Base-by-base conservation (phyloP, 2,888 invertebrate species). In the Drosophila falleni region DNA sequence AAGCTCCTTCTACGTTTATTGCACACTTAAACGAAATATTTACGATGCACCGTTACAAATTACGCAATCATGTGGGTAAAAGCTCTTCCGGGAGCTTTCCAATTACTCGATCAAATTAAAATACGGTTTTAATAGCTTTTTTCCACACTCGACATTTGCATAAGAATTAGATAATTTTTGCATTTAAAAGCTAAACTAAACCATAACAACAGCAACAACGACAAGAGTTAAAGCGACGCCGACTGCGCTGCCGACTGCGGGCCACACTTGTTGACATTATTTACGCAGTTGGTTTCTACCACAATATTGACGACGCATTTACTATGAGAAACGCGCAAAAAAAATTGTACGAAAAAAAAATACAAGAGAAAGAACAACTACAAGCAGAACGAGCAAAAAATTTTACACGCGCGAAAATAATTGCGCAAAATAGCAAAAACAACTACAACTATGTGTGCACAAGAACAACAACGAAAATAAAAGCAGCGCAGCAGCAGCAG, bases 281-380 rank as follows among this genome's bases (percentile, higher is more conserved):
- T 82, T 82, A 85, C 86, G 86, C 88, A 87, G 88, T 85, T 81
- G 86, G 65, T 60, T 70, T 67, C 62, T 50, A 41, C 31, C 39
- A 55, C 70, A 61, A 60, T 58, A 51, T 61, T 53, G 62, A 58
- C 73, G 67, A 62, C 62, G 62, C 67, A 60, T 77, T 76, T 71
- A 61, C 35, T 67, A 39, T 35, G 23, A 63, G 47, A 63, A 62
- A 49, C 23, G 19, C 66, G 19, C 29, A 59, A 41, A 16, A 29
- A 66, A 49, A 6, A 31, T n/a, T n/a, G n/a, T n/a, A n/a, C n/a
- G n/a, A 31, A 31, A 31, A 10, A 31, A 9, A 31, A 9, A 31
- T 31, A 31, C 29, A 16, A 54, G 16, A 29, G 19, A 19, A 47
- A 58, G 53, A 35, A 51, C 37, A 56, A 35, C 44, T 49, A 49